Evolutionary conservation across 2,797 vertebrate genomes (phyloP).

Genomic region (Mastacembelus armatus): DNA sequence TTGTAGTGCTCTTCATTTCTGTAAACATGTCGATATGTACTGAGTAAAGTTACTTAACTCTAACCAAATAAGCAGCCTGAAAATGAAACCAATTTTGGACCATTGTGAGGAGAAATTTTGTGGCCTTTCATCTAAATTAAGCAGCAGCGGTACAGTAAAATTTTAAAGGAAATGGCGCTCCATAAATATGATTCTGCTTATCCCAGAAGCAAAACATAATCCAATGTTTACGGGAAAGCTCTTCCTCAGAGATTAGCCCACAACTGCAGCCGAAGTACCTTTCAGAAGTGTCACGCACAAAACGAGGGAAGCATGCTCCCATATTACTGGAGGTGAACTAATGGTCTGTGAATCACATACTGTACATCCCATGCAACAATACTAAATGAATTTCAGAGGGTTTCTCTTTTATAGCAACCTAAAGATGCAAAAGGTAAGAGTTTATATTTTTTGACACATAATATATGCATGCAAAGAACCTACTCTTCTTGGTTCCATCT

Average conservation of each 20-base stretch:
- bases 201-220: conserved; percentile 55
- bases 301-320: conserved; percentile 80
- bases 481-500: conserved; percentile 89
- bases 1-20: conserved; percentile 74
- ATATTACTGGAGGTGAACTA: conserved; percentile 74
- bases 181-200: conserved; percentile 47
- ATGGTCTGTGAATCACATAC: conserved; percentile 80
- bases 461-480: conserved; percentile 98
- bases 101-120: conserved; percentile 41
- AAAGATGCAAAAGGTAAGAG: conserved; percentile 94
- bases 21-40: conserved; percentile 83
- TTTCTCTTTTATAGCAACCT: conserved; percentile 90
- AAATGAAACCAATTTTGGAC: conserved; percentile 57
- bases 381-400: conserved; percentile 86
- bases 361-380: conserved; percentile 86
- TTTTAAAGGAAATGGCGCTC: conserved; percentile 37
- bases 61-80: conserved; percentile 62
- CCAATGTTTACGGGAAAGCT: conserved; percentile 44
- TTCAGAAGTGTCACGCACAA: conserved; percentile 53
- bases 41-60: conserved; percentile 55
- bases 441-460: conserved; percentile 91
- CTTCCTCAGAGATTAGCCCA: conserved; percentile 43
- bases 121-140: conserved; percentile 52
- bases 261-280: conserved; percentile 45
- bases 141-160: conserved; percentile 50